Evolutionary conservation across 1,140 invertebrate species (phyloP).

Genomic region (Diplogasteroides magnus): DNA sequence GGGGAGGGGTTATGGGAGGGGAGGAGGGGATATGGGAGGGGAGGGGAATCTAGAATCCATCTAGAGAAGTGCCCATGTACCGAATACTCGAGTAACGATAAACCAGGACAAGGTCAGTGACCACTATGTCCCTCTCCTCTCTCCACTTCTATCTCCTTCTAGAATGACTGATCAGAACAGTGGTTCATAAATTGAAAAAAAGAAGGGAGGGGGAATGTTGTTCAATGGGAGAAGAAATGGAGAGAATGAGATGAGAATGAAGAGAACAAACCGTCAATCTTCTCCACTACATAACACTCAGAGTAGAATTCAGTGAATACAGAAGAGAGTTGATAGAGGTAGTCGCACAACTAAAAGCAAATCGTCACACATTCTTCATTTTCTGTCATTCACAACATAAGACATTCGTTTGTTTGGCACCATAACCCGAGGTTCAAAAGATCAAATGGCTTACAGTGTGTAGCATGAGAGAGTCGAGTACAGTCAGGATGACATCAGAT

Average conservation of each 20-base stretch:
- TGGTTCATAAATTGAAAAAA: not conserved
- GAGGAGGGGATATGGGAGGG: not conserved
- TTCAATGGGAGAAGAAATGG: constrained; percentile 2
- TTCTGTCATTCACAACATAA: not conserved
- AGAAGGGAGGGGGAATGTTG: not conserved
- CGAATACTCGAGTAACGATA: too few species aligned
- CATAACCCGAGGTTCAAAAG: too few species aligned
- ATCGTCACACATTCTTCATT: constrained; percentile 7
- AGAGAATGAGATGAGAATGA: not conserved
- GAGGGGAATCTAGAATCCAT: too few species aligned
- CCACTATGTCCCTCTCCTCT: too few species aligned
- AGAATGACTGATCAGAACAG: not conserved
- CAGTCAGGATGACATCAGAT: constrained; percentile 73
- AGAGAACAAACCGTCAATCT: constrained; percentile 61
- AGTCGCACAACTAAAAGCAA: constrained; percentile 76
- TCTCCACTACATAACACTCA: constrained; percentile 92
- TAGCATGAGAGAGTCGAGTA: constrained; percentile 76
- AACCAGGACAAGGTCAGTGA: too few species aligned
- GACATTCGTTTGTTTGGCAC: not conserved
- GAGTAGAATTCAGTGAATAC: constrained; percentile 96
- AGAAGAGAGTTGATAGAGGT: constrained; percentile 85
- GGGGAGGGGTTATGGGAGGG: constrained; percentile 1
- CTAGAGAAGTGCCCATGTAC: too few species aligned
- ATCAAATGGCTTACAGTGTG: too few species aligned
- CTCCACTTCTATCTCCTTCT: not conserved